Conservation (phyloP, 2,888 invertebrate species). For the Dryobota labecula region DNA sequence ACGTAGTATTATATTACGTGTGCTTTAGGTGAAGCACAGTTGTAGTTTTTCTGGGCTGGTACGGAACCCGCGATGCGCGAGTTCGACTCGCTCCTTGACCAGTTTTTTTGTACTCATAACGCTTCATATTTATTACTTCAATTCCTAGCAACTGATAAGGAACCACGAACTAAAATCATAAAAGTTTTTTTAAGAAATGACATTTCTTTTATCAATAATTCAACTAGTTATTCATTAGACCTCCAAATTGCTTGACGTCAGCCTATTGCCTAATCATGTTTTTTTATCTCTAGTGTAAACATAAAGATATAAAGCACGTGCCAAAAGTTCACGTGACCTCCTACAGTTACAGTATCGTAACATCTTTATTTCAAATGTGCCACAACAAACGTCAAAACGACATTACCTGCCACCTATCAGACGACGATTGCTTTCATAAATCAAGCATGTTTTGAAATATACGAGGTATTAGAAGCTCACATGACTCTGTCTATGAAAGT, state of each 20-base stretch:
- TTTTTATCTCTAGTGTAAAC: constrained; percentile 55
- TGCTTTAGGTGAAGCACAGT: too few species aligned
- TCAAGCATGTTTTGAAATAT: constrained; percentile 37
- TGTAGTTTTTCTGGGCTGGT: too few species aligned
- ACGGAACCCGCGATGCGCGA: too few species aligned
- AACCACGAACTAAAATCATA: constrained; percentile 7
- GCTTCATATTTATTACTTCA: constrained; percentile 5
- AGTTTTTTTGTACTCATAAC: background rate
- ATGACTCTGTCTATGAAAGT: constrained; percentile 4
- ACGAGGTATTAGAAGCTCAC: constrained; percentile 19
- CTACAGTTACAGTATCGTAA: constrained; percentile 62
- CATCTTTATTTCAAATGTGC: constrained; percentile 62
- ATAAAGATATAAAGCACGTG: constrained; percentile 63
- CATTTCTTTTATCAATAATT: constrained; percentile 40
- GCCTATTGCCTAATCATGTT: constrained; percentile 41
- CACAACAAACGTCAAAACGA: constrained; percentile 43
- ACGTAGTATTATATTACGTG: too few species aligned
- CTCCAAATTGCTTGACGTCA: constrained; percentile 53
- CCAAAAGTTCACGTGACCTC: constrained; percentile 65
- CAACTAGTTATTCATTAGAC: constrained; percentile 47
- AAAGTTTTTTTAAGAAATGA: constrained; percentile 19
- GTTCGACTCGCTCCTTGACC: too few species aligned
- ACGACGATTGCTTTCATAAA: constrained; percentile 44
- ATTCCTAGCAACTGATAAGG: constrained; percentile 37
- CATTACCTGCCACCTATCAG: constrained; percentile 39